Percentiles rank a stretch among this genome's conserved stretches.
Evolutionary conservation across 2,888 invertebrate species (phyloP).

Genomic region (Athripsodes cinereus): DNA sequence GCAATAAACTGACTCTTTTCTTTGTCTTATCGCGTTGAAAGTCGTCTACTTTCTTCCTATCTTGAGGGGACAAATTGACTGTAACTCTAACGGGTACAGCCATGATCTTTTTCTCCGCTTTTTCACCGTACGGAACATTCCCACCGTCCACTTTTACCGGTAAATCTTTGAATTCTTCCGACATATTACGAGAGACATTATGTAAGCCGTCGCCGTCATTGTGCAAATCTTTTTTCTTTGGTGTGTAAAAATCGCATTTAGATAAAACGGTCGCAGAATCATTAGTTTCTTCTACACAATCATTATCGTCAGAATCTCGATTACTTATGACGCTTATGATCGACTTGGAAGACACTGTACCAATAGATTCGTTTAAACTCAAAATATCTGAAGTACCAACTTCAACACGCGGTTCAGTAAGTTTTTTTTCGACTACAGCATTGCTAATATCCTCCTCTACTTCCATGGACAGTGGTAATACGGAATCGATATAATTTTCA

Average conservation of each 20-base stretch:
- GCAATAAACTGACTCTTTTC: background rate
- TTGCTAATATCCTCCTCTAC: background rate
- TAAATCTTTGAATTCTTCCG: too few species aligned
- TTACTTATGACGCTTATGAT: too few species aligned
- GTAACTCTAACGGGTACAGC: conserved; percentile 6
- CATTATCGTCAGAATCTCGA: background rate
- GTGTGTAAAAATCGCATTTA: conserved; percentile 5
- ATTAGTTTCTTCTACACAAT: background rate
- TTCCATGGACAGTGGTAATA: too few species aligned
- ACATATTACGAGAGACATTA: background rate
- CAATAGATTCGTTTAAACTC: too few species aligned
- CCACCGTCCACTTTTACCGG: background rate
- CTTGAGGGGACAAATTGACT: conserved; percentile 6
- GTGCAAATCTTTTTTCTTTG: background rate
- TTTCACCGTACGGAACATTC: background rate
- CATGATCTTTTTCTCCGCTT: background rate
- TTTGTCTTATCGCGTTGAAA: background rate
- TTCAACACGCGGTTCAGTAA: background rate
- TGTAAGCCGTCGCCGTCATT: background rate
- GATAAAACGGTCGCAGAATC: conserved; percentile 19
- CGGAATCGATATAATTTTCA: background rate
- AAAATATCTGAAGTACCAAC: too few species aligned
- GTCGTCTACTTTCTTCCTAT: conserved; percentile 1
- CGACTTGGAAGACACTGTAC: background rate
- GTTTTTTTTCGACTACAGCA: background rate